Conservation (phyloP, 2,113 vertebrate genomes). For the Azemiops feae region DNA sequence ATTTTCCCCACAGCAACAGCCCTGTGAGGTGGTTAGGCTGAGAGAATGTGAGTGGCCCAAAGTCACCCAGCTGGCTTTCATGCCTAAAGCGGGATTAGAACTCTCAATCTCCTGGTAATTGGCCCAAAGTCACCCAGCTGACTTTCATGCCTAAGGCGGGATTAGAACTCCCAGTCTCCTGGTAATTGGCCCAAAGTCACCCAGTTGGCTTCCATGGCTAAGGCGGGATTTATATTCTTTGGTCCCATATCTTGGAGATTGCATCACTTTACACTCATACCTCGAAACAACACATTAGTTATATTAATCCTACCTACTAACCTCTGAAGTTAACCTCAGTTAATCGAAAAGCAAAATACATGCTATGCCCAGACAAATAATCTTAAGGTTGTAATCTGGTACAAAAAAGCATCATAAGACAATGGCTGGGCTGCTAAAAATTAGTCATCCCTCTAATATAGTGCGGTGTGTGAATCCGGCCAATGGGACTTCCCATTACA, state of each 20-base stretch:
- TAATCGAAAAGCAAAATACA: neutral
- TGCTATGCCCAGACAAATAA: neutral
- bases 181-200: too few species aligned
- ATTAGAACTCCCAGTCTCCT: too few species aligned
- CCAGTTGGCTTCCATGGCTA: too few species aligned
- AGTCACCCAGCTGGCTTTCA: too few species aligned
- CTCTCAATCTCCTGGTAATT: too few species aligned
- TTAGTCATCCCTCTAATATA: neutral
- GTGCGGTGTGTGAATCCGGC: neutral
- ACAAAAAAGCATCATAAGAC: neutral
- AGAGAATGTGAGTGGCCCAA: too few species aligned
- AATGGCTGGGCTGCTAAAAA: neutral
- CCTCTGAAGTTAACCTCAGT: neutral
- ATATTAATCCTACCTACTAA: neutral
- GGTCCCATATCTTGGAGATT: neutral
- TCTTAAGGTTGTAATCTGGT: neutral
- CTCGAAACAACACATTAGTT: neutral
- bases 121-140: too few species aligned
- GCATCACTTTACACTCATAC: neutral
- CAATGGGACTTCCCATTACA: neutral
- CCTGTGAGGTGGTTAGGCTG: too few species aligned
- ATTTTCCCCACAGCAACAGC: too few species aligned
- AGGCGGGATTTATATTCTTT: neutral
- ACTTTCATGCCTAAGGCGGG: too few species aligned
- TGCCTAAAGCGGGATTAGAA: too few species aligned